Base-by-base conservation (phyloP, 1,140 invertebrate genomes). In the Chlorops oryzae region DNA sequence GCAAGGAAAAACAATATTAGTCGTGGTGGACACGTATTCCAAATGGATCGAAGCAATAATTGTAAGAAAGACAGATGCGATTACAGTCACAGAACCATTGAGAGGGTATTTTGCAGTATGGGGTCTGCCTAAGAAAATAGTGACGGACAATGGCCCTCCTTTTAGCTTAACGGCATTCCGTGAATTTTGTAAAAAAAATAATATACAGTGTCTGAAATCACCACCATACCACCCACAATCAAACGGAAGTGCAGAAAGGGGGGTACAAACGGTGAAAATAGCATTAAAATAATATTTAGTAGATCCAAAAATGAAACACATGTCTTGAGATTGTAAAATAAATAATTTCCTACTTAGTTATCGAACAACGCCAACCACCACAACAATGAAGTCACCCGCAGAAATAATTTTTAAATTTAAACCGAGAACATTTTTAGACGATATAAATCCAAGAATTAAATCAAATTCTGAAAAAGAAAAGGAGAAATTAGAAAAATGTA, bases 261-360 rank as follows among this genome's bases (percentile, higher is more conserved):
- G 13, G 3, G 50, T 51, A 9, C 43, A 39, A 39, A 51, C 37
- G 25, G 28, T 51, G 13, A 51, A 51, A 24, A 39, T 2, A 6
- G 17, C 15, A 17, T 27, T 51, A 28, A 45, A 24, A 25, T 45
- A 39, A 22, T 37, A 45, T 23, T 45, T 51, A 17, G 5, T 51
- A 18, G 42, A 45, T 40, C 27, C 18, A 18, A 51, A 51, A 45
- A 39, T 15, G 4, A 5, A 9, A 25, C 18, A 39, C 6, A 28
- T 35, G 37, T 39, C 43, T 24, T 35, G 21, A 20, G 24, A 52
- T 22, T 37, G 4, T n/a, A 52, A 52, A 45, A 39, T 42, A 34
- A 45, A 41, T 52, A 47, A 50, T 50, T 50, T 50, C 25, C 38
- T 50, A 23, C 20, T 50, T 4, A 42, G 24, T 7, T 50, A 50